phyloP scores from a whole-genome alignment of 2,888 invertebrate species.

The Scaptomyza flava region DNA sequence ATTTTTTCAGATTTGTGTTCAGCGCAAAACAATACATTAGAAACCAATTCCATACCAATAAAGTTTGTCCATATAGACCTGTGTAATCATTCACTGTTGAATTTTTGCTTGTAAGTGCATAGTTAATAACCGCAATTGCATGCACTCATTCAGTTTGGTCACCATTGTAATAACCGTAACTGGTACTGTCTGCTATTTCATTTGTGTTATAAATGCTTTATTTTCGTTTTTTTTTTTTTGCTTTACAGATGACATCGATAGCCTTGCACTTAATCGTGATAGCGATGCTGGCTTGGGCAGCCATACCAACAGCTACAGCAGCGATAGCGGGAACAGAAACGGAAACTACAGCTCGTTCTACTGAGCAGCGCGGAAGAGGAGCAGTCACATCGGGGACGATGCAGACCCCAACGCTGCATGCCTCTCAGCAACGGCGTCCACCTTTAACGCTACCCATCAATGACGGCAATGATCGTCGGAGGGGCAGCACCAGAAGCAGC shows the following conservation, averaged over 20 bases:
- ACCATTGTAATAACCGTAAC: not conserved
- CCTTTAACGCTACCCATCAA: slow-evolving; percentile 65
- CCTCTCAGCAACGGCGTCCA: slow-evolving; percentile 80
- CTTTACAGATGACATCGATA: slow-evolving; percentile 78
- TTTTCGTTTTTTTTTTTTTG: not conserved
- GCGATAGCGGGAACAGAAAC: slow-evolving; percentile 32
- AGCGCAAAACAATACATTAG: too few relatives aligned
- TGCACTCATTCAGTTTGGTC: not conserved
- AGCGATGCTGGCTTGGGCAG: slow-evolving; percentile 56
- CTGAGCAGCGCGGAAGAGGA: slow-evolving; percentile 48
- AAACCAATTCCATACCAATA: too few relatives aligned
- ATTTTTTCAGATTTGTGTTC: too few relatives aligned
- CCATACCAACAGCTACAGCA: slow-evolving; percentile 30
- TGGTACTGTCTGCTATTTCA: slow-evolving; percentile 2
- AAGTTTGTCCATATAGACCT: too few relatives aligned
- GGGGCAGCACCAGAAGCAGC: slow-evolving; percentile 35
- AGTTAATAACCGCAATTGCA: not conserved
- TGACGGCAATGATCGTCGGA: slow-evolving; percentile 43
- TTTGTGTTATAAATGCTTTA: not conserved
- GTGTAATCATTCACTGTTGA: not conserved
- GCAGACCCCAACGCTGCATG: slow-evolving; percentile 84
- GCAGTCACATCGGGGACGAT: slow-evolving; percentile 76
- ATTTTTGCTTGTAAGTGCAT: slow-evolving; percentile 2
- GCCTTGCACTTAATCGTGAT: slow-evolving; percentile 84
- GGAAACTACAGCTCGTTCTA: slow-evolving; percentile 28